Evolutionary conservation across 2,888 invertebrate species (phyloP), one percentile per base, ranked within the genome.

Genomic region (Mongoloraphidia duomilia): DNA sequence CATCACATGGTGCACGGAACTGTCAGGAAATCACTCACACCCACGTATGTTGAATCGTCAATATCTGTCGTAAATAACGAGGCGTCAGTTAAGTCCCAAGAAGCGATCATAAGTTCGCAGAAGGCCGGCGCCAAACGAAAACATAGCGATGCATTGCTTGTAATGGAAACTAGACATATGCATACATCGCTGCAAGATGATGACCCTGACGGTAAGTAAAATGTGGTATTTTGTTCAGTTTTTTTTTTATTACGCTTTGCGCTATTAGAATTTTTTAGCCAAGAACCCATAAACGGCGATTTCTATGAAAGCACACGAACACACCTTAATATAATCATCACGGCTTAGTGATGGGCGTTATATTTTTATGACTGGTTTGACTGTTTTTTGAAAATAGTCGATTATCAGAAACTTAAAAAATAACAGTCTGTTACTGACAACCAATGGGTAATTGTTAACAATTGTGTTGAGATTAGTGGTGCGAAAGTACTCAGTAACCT

Each of bases 121-220:
- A 66, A 65, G 55, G 57, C 63, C 50, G 53, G 60, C 45, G 58
- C 56, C 51, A 65, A 63, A 49, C 57, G 65, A 43, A 65, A 66
- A 53, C 63, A 63, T 50, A 61, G 62, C 49, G 68, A 70, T 56
- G 60, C 65, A 34, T 56, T 65, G 41, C 59, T 68, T 26, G 65
- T 68, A 33, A 63, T 68, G 63, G 67, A 69, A 52, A 61, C 63
- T 9, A 60, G 62, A 50, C 65, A 65, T 50, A 60, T 65, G 58
- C 65, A 65, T 52, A 58, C 63, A 33, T 61, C 63, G 4, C 56
- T 64, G 38, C 65, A 66, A 56, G 63, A 64, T 50, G 66, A 66
- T 54, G 65, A 65, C 42, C 42, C 42, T 42, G 64, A 66, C 58
- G 67, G 64, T 65, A 57, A 48, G 59, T 59, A 45, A 40, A 47